Percentiles rank a stretch among this genome's conserved stretches.
These are phyloP conservation scores for Chelon auratus DNA, from an alignment of 2,797 vertebrate genomes.

Conservation along the genomic window DNA sequence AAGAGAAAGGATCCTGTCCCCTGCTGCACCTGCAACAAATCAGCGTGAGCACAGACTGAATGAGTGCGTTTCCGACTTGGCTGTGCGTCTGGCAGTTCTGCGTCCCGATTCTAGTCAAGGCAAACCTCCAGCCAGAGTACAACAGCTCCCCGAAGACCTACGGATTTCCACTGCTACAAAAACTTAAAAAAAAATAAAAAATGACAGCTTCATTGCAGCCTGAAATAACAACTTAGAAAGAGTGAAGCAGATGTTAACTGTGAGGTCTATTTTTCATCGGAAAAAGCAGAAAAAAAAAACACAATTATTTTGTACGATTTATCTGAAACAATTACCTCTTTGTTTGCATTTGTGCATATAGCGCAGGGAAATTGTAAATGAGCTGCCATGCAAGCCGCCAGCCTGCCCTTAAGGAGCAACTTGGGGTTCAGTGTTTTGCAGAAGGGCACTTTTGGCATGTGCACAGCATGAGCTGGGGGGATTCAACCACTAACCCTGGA, in stretches of 20 bases:
- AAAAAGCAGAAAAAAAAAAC: too few relatives aligned
- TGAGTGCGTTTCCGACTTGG: slow-evolving; percentile 80
- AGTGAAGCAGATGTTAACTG: slow-evolving; percentile 11
- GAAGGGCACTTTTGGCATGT: too few relatives aligned
- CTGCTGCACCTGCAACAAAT: slow-evolving; percentile 89
- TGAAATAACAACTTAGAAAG: slow-evolving; percentile 8
- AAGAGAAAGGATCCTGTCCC: slow-evolving; percentile 55
- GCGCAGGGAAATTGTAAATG: background rate
- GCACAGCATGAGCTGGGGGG: too few relatives aligned
- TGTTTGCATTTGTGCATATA: too few relatives aligned
- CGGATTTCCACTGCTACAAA: slow-evolving; percentile 3
- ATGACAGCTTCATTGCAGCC: background rate
- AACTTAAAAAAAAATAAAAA: background rate
- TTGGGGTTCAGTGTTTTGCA: too few relatives aligned
- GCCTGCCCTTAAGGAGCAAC: too few relatives aligned
- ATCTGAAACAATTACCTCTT: background rate
- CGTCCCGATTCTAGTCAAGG: slow-evolving; percentile 55
- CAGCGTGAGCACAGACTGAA: slow-evolving; percentile 75
- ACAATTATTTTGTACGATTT: background rate
- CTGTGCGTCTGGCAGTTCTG: slow-evolving; percentile 70
- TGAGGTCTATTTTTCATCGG: too few relatives aligned
- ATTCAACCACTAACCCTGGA: too few relatives aligned
- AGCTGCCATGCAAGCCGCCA: too few relatives aligned
- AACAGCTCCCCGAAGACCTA: slow-evolving; percentile 30
- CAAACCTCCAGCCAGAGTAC: slow-evolving; percentile 77